These are phyloP conservation scores for Amblyopsis rosae DNA, from an alignment of 2,113 vertebrate species.

Conservation along the genomic window DNA sequence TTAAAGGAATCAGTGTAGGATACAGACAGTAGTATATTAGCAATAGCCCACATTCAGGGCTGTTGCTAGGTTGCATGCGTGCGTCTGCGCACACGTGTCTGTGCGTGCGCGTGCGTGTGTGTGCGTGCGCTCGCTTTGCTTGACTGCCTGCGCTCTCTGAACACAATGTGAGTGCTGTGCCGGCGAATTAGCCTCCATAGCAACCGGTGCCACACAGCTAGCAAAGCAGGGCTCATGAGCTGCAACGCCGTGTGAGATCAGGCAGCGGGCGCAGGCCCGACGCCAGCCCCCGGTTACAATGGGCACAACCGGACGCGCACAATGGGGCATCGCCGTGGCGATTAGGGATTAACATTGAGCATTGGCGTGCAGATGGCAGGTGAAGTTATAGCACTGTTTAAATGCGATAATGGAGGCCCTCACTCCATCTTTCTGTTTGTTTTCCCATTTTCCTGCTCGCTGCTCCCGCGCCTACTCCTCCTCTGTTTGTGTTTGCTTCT, in stretches of 20 bases:
- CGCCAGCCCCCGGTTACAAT: constrained; percentile 39
- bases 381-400: constrained; percentile 46
- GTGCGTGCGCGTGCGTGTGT: constrained; percentile 18
- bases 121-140: constrained; percentile 28
- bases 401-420: constrained; percentile 38
- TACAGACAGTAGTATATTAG: constrained; percentile 15
- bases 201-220: constrained; percentile 63
- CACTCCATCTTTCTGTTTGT: constrained; percentile 11
- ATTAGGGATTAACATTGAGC: constrained; percentile 25
- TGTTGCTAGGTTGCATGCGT: constrained; percentile 36
- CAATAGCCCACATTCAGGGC: constrained; percentile 2
- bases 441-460: constrained; percentile 29
- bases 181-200: constrained; percentile 75
- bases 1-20: not conserved
- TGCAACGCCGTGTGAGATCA: constrained; percentile 39
- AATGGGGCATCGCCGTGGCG: constrained; percentile 47
- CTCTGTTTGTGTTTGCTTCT: constrained; percentile 53
- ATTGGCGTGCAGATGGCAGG: constrained; percentile 48
- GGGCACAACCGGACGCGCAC: constrained; percentile 43
- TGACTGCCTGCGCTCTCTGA: constrained; percentile 40
- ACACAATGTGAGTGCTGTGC: constrained; percentile 46
- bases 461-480: constrained; percentile 10
- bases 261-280: constrained; percentile 60
- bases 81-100: constrained; percentile 9
- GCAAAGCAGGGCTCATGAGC: constrained; percentile 40